Evolutionary conservation across 2,888 invertebrate species (phyloP).

Genomic region (Scaptomyza parva): DNA sequence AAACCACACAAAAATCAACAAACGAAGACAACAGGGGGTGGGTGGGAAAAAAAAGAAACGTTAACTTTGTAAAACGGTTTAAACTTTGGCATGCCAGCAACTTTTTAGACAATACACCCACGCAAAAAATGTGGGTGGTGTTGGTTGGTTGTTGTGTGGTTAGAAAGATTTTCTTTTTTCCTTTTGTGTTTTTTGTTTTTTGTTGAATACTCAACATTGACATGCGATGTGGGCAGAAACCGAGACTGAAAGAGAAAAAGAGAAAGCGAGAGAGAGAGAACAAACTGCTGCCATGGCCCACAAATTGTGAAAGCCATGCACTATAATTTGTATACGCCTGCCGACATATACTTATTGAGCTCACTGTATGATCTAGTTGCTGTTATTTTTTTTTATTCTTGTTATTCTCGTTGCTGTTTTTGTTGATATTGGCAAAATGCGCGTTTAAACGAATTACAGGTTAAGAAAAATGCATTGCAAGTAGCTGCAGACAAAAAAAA

Average conservation of each 20-base stretch:
- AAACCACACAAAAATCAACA: constrained; percentile 43
- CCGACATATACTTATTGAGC: constrained; percentile 64
- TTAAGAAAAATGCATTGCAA: constrained; percentile 15
- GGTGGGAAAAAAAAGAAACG: constrained; percentile 37
- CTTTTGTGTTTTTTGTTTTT: constrained; percentile 4
- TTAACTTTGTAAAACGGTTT: constrained; percentile 64
- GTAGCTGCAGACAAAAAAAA: constrained; percentile 1
- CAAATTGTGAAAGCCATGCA: constrained; percentile 46
- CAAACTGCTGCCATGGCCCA: constrained; percentile 34
- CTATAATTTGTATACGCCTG: constrained; percentile 62
- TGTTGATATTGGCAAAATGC: constrained; percentile 43
- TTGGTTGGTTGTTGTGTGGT: neutral
- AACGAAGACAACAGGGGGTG: constrained; percentile 30
- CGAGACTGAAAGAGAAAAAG: neutral
- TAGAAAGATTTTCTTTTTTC: constrained; percentile 1
- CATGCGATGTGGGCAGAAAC: constrained; percentile 62
- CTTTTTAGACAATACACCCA: constrained; percentile 55
- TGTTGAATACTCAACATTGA: constrained; percentile 66
- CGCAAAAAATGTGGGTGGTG: constrained; percentile 26
- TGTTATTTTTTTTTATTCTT: constrained; percentile 3
- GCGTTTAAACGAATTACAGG: constrained; percentile 56
- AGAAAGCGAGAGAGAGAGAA: constrained; percentile 6
- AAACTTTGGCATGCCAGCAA: constrained; percentile 67
- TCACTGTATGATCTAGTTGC: constrained; percentile 44
- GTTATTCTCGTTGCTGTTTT: constrained; percentile 21